A percentile compares a stretch with the other conserved stretches of the same genome.
phyloP scores from a whole-genome alignment of 2,113 vertebrate species.

The Barbus barbus region DNA sequence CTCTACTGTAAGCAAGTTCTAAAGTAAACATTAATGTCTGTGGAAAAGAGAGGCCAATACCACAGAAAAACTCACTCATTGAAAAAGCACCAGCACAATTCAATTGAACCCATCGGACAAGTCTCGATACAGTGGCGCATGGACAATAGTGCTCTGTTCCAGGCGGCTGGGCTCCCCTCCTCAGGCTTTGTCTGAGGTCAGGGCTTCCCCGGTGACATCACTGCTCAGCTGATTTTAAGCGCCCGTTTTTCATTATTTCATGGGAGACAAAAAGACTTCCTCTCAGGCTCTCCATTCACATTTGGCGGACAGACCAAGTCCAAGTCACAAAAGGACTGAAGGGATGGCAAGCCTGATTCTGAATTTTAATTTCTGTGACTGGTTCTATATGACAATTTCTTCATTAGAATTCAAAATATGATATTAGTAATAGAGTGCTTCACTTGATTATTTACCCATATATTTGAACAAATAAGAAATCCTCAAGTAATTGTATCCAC shows the following conservation, averaged over 20 bases:
- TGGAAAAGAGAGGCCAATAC: slow-evolving; percentile 21
- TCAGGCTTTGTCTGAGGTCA: slow-evolving; percentile 61
- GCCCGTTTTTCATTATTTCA: slow-evolving; percentile 40
- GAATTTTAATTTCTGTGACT: not conserved
- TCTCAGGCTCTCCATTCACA: not conserved
- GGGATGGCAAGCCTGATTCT: slow-evolving; percentile 10
- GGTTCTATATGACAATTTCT: not conserved
- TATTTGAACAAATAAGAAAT: slow-evolving; percentile 1
- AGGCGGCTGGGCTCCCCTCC: slow-evolving; percentile 62
- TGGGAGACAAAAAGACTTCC: slow-evolving; percentile 51
- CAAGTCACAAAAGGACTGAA: not conserved
- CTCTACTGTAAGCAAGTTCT: not conserved
- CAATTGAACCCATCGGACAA: slow-evolving; percentile 50
- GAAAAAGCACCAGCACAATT: slow-evolving; percentile 40
- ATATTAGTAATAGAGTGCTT: not conserved
- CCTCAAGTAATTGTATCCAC: not conserved
- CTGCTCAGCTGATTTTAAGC: slow-evolving; percentile 65
- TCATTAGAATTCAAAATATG: not conserved
- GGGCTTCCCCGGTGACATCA: slow-evolving; percentile 69
- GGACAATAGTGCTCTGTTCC: slow-evolving; percentile 66
- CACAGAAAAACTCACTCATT: slow-evolving; percentile 41
- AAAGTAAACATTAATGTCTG: slow-evolving; percentile 24
- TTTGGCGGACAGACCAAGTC: not conserved
- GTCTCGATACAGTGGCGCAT: slow-evolving; percentile 56
- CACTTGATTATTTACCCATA: not conserved